Conservation (phyloP, 1,140 invertebrate species). For the Stenopsyche tienmushanensis region DNA sequence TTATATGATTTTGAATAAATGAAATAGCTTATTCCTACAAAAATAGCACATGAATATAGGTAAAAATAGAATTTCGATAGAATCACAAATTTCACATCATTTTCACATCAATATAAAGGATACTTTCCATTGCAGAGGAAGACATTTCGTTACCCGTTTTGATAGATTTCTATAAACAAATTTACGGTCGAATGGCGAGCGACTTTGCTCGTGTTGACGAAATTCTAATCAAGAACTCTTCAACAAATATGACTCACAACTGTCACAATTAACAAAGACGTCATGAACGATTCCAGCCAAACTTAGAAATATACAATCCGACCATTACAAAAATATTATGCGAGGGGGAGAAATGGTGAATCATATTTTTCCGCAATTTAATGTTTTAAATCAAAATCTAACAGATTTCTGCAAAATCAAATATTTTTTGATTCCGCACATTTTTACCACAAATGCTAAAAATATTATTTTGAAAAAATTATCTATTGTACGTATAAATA, state of each 20-base stretch:
- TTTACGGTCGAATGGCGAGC: not conserved
- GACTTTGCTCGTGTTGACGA: not conserved
- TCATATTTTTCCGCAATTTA: not conserved
- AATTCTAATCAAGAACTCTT: not conserved
- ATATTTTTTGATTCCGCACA: too few species aligned
- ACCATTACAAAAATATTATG: too few species aligned
- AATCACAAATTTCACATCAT: too few species aligned
- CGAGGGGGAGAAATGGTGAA: too few species aligned
- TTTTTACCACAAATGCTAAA: too few species aligned
- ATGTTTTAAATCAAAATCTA: not conserved
- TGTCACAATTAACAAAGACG: slow-evolving; percentile 2
- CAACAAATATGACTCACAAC: slow-evolving; percentile 14
- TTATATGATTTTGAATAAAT: too few species aligned
- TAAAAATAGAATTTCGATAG: too few species aligned
- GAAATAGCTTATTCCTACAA: too few species aligned
- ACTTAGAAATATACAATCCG: not conserved
- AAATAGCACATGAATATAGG: too few species aligned
- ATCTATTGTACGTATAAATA: too few species aligned
- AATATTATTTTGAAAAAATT: too few species aligned
- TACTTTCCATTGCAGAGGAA: slow-evolving; percentile 84
- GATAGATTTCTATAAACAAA: slow-evolving; percentile 44
- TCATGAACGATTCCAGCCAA: not conserved
- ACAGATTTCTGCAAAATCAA: not conserved
- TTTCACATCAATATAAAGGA: too few species aligned
- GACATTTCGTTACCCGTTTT: slow-evolving; percentile 84